Evolutionary conservation across 2,797 vertebrate genomes (phyloP).

Genomic region (Pygocentrus nattereri): DNA sequence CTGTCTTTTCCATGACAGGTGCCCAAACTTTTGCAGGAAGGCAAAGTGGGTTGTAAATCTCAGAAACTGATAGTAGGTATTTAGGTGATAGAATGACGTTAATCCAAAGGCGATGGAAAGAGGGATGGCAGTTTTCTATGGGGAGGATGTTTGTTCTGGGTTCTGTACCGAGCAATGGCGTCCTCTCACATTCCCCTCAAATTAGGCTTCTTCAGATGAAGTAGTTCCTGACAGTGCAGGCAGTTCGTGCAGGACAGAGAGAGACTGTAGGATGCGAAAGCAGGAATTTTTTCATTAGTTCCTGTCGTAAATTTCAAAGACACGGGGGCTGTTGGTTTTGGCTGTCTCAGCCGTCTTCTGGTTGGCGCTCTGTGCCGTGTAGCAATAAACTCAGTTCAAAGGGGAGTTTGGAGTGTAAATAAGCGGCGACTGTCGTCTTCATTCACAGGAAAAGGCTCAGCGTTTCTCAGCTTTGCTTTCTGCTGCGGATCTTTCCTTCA

Average conservation of each 20-base stretch:
- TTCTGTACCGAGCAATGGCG: not conserved
- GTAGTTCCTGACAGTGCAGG: not conserved
- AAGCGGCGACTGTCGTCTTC: not conserved
- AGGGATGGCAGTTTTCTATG: not conserved
- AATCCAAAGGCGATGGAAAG: not conserved
- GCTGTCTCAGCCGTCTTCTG: constrained; percentile 25
- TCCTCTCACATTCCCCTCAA: not conserved
- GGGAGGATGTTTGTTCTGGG: not conserved
- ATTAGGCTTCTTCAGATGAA: not conserved
- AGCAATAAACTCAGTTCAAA: constrained; percentile 25
- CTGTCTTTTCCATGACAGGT: no score
- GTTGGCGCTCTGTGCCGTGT: not conserved
- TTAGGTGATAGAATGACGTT: no score
- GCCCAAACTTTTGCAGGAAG: no score
- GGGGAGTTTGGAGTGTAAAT: constrained; percentile 10
- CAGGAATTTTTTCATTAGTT: constrained; percentile 37
- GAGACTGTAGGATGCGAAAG: constrained; percentile 1
- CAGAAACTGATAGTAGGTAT: no score
- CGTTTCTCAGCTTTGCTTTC: not conserved
- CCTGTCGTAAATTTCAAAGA: constrained; percentile 33
- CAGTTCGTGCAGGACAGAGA: not conserved
- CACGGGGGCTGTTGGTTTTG: constrained; percentile 8
- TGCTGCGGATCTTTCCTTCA: not conserved
- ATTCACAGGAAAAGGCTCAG: not conserved
- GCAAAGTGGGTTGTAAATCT: no score